Evolutionary conservation across 2,888 invertebrate species (phyloP), one percentile per base, ranked within the genome.

Genomic region (Drosophila lacicola): DNA sequence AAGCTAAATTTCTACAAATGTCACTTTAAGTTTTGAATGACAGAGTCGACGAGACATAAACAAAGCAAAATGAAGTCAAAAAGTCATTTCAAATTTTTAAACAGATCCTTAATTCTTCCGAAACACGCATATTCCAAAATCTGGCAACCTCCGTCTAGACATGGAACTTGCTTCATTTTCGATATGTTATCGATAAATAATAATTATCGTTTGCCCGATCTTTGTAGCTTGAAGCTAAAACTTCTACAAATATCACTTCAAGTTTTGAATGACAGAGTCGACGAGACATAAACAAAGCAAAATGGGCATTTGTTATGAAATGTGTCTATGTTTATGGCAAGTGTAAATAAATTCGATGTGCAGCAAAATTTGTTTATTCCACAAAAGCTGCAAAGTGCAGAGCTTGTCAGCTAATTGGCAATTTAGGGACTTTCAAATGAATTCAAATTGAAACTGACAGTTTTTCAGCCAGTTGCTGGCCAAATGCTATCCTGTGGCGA

Each of bases 371-470:
- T 44, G 55, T 21, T 54, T 55, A 46, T 29, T 14, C 17, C 34
- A 25, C 25, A 8, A 8, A 25, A 25, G n/a, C n/a, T n/a, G n/a
- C 42, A 44, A 21, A 44, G 42, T 44, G 13, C 42, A 21, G n/a
- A 39, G 45, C 29, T 41, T 37, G 34, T 4, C 37, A 49, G 39
- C 42, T 67, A 75, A 75, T 67, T 73, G 78, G 29, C 78, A 75
- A 75, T 78, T 67, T 73, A 46, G 62, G 34, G 13, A 55, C 25
- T 62, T 57, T 60, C 37, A 50, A 74, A 56, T 69, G 60, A 63
- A 61, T 54, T 45, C 44, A 64, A 70, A 67, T 64, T 69, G 61
- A 62, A 47, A 62, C 44, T 33, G 17, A 4, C 39, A 21, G 42
- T 60, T 62, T 44, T 53, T 44, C 9, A 33, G 33, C 29, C 62